phyloP scores from a whole-genome alignment of 53 echinoderm and acorn worm genomes.

The Stichopus horrens region DNA sequence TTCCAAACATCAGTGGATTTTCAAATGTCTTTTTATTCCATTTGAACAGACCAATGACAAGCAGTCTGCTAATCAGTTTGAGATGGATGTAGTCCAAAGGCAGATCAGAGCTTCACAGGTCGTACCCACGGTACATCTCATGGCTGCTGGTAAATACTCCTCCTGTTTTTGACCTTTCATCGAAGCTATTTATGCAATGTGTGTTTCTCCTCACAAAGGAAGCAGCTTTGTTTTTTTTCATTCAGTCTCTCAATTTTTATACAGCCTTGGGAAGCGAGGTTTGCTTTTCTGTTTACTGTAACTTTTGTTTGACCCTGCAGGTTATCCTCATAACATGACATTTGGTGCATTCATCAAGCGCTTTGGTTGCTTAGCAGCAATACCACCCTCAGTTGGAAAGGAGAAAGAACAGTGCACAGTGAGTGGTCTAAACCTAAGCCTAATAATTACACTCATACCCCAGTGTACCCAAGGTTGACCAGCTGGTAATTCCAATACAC shows the following conservation, averaged over 20 bases:
- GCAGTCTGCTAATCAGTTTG: conserved; percentile 71
- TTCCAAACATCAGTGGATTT: no score
- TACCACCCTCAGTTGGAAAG: not conserved
- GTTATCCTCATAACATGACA: conserved; percentile 73
- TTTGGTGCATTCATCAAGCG: conserved; percentile 66
- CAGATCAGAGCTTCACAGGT: conserved; percentile 75
- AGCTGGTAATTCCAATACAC: no score
- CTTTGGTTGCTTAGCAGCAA: conserved; percentile 47
- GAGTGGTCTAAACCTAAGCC: not conserved
- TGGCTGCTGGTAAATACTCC: conserved; percentile 72
- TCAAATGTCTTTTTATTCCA: not conserved
- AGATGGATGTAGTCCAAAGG: conserved; percentile 63
- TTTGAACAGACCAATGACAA: conserved; percentile 75
- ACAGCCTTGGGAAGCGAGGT: no score
- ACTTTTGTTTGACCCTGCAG: conserved; percentile 15
- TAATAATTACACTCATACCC: no score
- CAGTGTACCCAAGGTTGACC: no score
- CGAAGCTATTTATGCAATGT: not conserved
- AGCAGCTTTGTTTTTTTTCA: no score
- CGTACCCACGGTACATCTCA: conserved; percentile 74
- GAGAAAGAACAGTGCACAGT: conserved; percentile 24
- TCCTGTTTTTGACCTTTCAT: not conserved
- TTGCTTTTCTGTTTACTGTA: no score
- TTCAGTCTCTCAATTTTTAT: no score
- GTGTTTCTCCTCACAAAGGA: no score